Base-by-base conservation (phyloP, 2,113 vertebrate genomes). In the Myotis lucifugus region DNA sequence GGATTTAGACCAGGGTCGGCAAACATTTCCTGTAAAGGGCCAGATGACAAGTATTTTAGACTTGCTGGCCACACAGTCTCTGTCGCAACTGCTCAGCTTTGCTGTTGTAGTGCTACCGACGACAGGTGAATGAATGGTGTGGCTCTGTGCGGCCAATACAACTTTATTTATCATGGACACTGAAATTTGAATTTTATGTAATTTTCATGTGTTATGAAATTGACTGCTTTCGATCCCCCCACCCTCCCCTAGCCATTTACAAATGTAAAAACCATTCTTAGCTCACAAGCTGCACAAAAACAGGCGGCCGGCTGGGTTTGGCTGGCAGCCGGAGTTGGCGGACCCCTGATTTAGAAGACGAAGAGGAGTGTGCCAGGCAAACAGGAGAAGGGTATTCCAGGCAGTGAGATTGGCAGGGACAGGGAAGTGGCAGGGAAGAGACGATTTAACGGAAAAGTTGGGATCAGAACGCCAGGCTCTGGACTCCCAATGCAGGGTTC, bases 231-330 rank as follows among this genome's bases (percentile, higher is more conserved):
- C 40, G 34, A 42, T 32, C 46, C 27, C 42, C 29, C n/a, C 0
- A 3, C 13, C 4, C n/a, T 32, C 5, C 17, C 7, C n/a, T 25
- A 52, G 42, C 23, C 85, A 77, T 50, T 87, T 50, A 85, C 88
- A 92, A 70, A 88, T 64, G 74, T 52, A 79, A 91, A 93, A 91
- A 48, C 83, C 93, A 54, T 93, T 91, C 56, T 89, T 83, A 84
- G 93, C 78, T 92, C 54, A 29, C 61, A 95, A 46, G 77, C 64
- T 74, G 37, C 19, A 69, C 2, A 21, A 40, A 93, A 70, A 27
- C 48, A 21, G 83, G 72, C 18, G 0, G n/a, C 3, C 4, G 88
- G 46, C 84, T 8, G 46, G 40, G 54, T 61, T 66, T 76, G 59
- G 48, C 85, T 87, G 70, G 48, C 2, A 11, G 54, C 70, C 1